Conservation (phyloP, 2,797 vertebrate species). For the Trichosurus vulpecula region DNA sequence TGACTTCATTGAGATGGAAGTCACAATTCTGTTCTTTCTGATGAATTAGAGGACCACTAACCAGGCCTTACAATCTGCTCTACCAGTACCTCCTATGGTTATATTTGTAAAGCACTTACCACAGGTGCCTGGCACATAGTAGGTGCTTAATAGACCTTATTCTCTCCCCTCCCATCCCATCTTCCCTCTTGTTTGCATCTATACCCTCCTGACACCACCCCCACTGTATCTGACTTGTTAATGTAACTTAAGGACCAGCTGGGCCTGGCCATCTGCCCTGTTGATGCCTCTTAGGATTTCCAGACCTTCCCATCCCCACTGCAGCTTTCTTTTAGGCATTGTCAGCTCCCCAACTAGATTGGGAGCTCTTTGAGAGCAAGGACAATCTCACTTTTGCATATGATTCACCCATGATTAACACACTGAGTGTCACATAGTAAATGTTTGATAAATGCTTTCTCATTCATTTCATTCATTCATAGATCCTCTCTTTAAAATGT, state of each 20-base stretch:
- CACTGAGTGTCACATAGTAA: not conserved
- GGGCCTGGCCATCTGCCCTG: not conserved
- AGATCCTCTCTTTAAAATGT: not conserved
- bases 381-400: not conserved
- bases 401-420: not conserved
- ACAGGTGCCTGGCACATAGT: not conserved
- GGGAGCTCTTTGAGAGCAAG: not conserved
- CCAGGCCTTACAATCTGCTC: not conserved
- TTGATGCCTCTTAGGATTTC: not conserved
- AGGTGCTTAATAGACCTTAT: not conserved
- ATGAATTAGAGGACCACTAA: too few species aligned
- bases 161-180: not conserved
- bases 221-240: not conserved
- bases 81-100: not conserved
- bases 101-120: not conserved
- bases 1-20: not conserved
- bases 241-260: not conserved
- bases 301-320: too few species aligned
- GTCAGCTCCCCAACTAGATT: not conserved
- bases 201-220: not conserved
- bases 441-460: not conserved
- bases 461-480: not conserved
- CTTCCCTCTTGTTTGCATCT: not conserved
- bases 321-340: slow-evolving; percentile 5
- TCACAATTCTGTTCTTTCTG: not conserved